Evolutionary conservation across 1,140 invertebrate species (phyloP).

Genomic region (Lepidotrigona ventralis): DNA sequence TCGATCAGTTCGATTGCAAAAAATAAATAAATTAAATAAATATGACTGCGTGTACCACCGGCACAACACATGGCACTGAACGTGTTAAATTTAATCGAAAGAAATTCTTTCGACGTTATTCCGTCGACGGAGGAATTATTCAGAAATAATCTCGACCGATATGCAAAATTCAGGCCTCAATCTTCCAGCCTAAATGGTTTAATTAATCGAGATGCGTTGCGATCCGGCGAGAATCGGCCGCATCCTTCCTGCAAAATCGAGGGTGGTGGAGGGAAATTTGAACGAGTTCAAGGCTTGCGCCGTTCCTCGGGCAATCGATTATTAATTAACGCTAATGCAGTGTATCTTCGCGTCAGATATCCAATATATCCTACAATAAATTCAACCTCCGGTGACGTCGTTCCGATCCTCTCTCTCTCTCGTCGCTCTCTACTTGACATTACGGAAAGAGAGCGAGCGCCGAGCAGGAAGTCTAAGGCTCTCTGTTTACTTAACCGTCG

Average conservation of each 20-base stretch:
- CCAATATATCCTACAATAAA: background rate
- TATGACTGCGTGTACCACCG: no score
- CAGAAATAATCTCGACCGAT: background rate
- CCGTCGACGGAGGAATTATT: no score
- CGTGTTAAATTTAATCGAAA: no score
- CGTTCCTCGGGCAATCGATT: background rate
- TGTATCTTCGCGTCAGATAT: background rate
- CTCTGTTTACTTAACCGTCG: conserved; percentile 30
- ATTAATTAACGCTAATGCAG: conserved; percentile 9
- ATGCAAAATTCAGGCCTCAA: background rate
- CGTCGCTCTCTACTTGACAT: no score
- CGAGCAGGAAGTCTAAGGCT: background rate
- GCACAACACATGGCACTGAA: no score
- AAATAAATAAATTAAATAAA: no score
- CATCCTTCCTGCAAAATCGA: background rate
- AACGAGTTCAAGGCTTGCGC: background rate
- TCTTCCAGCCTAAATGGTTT: background rate
- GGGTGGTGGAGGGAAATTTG: background rate
- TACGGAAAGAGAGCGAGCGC: background rate
- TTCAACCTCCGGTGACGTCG: background rate
- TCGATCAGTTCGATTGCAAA: no score
- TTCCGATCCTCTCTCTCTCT: background rate
- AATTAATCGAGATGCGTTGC: background rate
- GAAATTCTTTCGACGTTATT: no score
- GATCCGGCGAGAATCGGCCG: background rate